Conservation (phyloP, 2,888 invertebrate genomes). For the Perithous albicinctus region DNA sequence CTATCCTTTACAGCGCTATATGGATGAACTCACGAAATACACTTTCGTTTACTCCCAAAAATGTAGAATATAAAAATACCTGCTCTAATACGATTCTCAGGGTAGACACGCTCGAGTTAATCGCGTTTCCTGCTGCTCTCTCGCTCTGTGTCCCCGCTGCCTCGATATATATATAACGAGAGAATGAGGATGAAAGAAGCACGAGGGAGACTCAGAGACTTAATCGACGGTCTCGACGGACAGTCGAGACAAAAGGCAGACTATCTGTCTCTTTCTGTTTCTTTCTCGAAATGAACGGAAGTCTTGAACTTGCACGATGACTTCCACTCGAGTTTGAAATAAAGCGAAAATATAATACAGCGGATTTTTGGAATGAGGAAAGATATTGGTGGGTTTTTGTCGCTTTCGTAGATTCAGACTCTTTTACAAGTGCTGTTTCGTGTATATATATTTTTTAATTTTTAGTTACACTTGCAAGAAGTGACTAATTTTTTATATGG, state of each 20-base stretch:
- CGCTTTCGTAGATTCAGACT: background rate
- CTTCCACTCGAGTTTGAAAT: background rate
- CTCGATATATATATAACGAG: too few species aligned
- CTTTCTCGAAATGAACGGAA: constrained; percentile 58
- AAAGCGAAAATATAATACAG: background rate
- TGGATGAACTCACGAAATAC: background rate
- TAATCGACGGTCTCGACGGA: constrained; percentile 64
- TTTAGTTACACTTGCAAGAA: too few species aligned
- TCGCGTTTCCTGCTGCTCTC: constrained; percentile 62
- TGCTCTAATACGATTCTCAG: constrained; percentile 58
- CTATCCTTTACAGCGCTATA: constrained; percentile 23
- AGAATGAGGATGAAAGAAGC: too few species aligned
- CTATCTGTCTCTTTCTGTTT: constrained; percentile 56
- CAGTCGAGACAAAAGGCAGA: constrained; percentile 63
- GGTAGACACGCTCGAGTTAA: constrained; percentile 65
- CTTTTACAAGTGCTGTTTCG: too few species aligned
- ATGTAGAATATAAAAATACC: constrained; percentile 48
- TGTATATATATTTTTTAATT: too few species aligned
- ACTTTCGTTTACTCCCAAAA: constrained; percentile 23
- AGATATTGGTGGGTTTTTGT: background rate
- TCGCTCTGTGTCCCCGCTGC: too few species aligned
- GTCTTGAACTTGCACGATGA: constrained; percentile 64
- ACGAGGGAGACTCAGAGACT: too few species aligned
- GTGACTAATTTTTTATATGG: too few species aligned
- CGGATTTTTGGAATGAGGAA: background rate